Evolutionary conservation across 2,113 vertebrate species (phyloP).

Genomic region (Channa maculata): DNA sequence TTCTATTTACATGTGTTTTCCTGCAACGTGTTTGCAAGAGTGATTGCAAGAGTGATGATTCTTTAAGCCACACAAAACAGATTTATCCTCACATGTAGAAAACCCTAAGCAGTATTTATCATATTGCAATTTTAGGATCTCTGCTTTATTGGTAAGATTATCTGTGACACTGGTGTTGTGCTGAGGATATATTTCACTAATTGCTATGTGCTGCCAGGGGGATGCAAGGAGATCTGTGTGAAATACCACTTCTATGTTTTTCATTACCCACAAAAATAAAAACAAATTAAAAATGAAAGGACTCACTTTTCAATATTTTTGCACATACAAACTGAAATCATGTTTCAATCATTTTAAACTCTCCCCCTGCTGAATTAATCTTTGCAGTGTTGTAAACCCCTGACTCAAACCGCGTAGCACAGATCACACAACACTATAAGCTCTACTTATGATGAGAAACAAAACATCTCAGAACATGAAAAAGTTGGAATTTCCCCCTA

Average conservation of each 20-base stretch:
- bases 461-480: too few species aligned
- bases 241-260: background rate
- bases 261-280: too few species aligned
- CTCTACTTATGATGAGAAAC: too few species aligned
- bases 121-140: background rate
- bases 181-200: background rate
- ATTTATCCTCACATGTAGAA: background rate
- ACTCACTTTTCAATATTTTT: background rate
- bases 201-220: background rate
- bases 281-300: background rate
- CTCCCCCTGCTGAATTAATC: background rate
- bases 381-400: background rate
- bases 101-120: background rate
- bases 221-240: background rate
- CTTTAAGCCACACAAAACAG: background rate
- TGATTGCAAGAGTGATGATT: background rate
- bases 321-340: background rate
- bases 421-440: constrained; percentile 15
- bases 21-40: background rate
- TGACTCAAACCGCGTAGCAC: constrained; percentile 8
- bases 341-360: background rate
- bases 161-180: background rate
- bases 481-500: too few species aligned
- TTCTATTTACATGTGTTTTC: too few species aligned
- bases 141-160: background rate